These are phyloP conservation scores for Rhabdomys pumilio DNA, from an alignment of 2,797 vertebrate species.

Conservation along the genomic window DNA sequence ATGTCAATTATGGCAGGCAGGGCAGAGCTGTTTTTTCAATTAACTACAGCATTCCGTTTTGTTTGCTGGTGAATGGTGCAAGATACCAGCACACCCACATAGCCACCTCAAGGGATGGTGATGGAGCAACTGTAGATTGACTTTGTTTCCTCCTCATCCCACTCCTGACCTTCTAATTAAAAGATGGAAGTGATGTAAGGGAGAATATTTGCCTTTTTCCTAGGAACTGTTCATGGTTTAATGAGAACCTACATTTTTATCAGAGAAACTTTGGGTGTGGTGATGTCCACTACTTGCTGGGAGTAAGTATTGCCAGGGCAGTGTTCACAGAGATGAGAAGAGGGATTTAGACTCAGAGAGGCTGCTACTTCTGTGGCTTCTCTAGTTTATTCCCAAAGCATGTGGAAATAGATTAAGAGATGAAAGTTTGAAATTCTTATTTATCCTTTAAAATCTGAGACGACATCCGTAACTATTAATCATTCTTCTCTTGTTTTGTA, in stretches of 20 bases:
- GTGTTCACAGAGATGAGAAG: slow-evolving; percentile 62
- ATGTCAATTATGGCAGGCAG: slow-evolving; percentile 89
- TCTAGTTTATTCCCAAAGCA: background rate
- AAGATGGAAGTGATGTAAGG: background rate
- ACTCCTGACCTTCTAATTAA: background rate
- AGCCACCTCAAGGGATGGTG: background rate
- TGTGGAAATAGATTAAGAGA: background rate
- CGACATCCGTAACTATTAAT: background rate
- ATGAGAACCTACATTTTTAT: background rate
- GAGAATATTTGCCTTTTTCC: background rate
- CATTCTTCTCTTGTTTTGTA: slow-evolving; percentile 12
- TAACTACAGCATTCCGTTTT: slow-evolving; percentile 85
- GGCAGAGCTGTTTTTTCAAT: slow-evolving; percentile 88
- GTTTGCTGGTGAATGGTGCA: slow-evolving; percentile 69
- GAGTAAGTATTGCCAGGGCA: background rate
- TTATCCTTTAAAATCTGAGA: slow-evolving; percentile 26
- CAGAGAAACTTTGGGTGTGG: background rate
- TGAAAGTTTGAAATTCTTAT: slow-evolving; percentile 34
- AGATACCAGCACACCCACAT: background rate
- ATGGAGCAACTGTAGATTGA: background rate
- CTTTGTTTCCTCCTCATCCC: background rate
- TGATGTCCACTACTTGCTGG: background rate
- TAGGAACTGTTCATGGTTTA: background rate
- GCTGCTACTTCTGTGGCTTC: background rate
- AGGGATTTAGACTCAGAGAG: background rate